Evolutionary conservation across 2,888 invertebrate genomes (phyloP).

Genomic region (Teinopalpus imperialis): DNA sequence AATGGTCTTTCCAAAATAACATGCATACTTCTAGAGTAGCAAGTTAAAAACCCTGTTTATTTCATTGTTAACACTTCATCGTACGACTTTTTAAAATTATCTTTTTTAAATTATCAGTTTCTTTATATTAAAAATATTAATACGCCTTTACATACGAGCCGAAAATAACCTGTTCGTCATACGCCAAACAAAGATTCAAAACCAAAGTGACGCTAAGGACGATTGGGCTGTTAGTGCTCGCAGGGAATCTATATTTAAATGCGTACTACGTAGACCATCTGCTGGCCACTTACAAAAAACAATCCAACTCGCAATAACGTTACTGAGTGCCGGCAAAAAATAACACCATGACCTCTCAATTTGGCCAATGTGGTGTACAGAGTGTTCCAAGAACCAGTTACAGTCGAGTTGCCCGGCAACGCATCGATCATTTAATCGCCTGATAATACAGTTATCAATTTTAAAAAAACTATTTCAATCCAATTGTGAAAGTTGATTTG

Average conservation of each 20-base stretch:
- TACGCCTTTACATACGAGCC: too few species aligned
- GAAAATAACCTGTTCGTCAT: too few species aligned
- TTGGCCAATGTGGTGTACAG: slow-evolving; percentile 30
- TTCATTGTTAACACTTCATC: too few species aligned
- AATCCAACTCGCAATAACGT: slow-evolving; percentile 64
- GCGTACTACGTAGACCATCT: slow-evolving; percentile 59
- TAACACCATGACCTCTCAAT: slow-evolving; percentile 65
- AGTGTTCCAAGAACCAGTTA: slow-evolving; percentile 42
- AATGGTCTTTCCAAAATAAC: too few species aligned
- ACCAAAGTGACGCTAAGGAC: slow-evolving; percentile 21
- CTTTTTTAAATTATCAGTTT: too few species aligned
- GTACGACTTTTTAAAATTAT: too few species aligned
- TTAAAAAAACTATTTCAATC: slow-evolving; percentile 59
- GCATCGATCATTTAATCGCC: slow-evolving; percentile 50
- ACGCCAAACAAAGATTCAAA: slow-evolving; percentile 21
- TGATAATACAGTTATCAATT: slow-evolving; percentile 62
- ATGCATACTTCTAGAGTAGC: too few species aligned
- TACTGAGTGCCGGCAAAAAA: slow-evolving; percentile 60
- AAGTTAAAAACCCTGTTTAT: too few species aligned
- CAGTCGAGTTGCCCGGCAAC: slow-evolving; percentile 44
- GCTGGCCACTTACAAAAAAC: slow-evolving; percentile 65
- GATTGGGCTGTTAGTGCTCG: slow-evolving; percentile 28
- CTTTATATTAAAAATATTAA: too few species aligned
- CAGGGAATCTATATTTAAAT: slow-evolving; percentile 46
- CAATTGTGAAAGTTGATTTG: slow-evolving; percentile 36